phyloP scores from a whole-genome alignment of 2,113 vertebrate genomes.

The Psilopogon haemacephalus region DNA sequence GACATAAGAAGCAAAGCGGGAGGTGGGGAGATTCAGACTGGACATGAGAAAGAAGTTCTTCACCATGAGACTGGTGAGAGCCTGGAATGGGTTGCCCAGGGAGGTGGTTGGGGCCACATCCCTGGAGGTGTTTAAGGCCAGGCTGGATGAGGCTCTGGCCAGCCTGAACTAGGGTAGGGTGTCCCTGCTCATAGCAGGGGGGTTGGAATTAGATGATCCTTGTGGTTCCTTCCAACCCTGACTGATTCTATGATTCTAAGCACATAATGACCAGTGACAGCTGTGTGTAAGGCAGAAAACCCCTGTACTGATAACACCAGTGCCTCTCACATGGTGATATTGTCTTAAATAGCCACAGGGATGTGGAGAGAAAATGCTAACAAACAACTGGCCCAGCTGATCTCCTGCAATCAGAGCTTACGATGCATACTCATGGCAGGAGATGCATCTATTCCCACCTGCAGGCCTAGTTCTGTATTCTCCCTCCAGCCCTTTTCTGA shows the following conservation, averaged over 20 bases:
- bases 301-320: not conserved
- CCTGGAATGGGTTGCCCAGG: too few species aligned
- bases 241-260: too few species aligned
- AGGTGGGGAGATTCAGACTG: too few species aligned
- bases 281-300: not conserved
- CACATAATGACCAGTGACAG: not conserved
- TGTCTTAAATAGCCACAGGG: not conserved
- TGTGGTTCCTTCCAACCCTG: too few species aligned
- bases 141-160: too few species aligned
- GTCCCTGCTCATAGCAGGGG: too few species aligned
- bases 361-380: not conserved
- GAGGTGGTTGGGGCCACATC: too few species aligned
- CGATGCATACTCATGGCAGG: accelerated
- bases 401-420: not conserved
- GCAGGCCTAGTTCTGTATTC: not conserved
- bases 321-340: not conserved
- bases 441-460: not conserved
- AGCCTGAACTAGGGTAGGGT: too few species aligned
- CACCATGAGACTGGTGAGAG: too few species aligned
- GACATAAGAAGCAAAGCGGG: not conserved
- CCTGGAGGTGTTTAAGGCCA: too few species aligned
- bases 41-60: too few species aligned
- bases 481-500: not conserved
- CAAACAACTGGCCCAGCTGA: not conserved
- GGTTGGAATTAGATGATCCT: too few species aligned